phyloP scores from a whole-genome alignment of 2,113 vertebrate species.

The Xiphophorus maculatus region DNA sequence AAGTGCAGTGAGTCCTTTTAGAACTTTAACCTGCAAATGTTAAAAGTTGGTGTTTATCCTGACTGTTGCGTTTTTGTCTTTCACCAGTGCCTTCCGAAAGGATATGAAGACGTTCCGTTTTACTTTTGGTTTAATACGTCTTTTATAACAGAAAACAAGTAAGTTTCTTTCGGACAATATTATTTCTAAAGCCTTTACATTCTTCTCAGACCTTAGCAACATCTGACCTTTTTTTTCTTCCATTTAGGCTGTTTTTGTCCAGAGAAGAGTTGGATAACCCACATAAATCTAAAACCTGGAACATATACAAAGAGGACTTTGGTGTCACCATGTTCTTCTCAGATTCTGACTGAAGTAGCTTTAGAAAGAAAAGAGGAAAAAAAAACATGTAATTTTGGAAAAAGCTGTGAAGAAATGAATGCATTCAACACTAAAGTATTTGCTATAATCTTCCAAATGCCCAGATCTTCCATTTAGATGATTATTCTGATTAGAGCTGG shows the following conservation, averaged over 20 bases:
- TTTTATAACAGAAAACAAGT: constrained; percentile 90
- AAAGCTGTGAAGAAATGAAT: not conserved
- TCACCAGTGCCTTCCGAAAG: constrained; percentile 86
- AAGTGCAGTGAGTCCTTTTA: constrained; percentile 82
- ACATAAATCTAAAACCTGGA: constrained; percentile 91
- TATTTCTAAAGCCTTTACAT: not conserved
- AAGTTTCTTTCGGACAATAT: constrained; percentile 26
- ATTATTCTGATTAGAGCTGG: not conserved
- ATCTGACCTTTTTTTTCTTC: not conserved
- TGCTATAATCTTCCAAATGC: not conserved
- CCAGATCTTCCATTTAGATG: not conserved
- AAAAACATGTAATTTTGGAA: not conserved
- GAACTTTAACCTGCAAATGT: not conserved
- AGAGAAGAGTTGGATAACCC: constrained; percentile 94
- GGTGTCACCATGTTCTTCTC: constrained; percentile 87
- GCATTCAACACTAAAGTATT: constrained; percentile 23
- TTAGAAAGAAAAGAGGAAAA: not conserved
- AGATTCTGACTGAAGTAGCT: constrained; percentile 55
- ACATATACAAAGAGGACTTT: constrained; percentile 88
- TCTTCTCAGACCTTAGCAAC: not conserved
- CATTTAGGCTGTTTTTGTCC: constrained; percentile 85
- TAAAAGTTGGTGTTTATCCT: not conserved
- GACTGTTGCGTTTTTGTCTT: not conserved
- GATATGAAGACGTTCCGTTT: constrained; percentile 91
- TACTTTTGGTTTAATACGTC: constrained; percentile 98